Evolutionary conservation across 2,888 invertebrate genomes (phyloP), one percentile per base, ranked within the genome.

Genomic region (Molanna angustata): DNA sequence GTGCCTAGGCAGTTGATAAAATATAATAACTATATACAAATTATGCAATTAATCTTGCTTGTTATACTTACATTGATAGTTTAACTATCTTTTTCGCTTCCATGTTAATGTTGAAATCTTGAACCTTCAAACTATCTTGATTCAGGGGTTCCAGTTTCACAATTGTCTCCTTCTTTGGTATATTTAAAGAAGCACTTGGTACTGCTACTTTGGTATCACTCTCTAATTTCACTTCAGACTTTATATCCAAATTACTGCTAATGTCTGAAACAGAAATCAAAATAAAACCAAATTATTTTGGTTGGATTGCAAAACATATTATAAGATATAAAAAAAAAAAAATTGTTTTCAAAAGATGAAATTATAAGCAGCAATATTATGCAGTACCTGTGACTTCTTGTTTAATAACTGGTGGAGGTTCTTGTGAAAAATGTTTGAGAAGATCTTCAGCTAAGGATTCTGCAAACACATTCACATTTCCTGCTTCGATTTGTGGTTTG

Each of bases 361-460:
- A 4, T 4, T 4, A 9, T n/a, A n/a, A n/a, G n/a, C n/a, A n/a
- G n/a, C n/a, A n/a, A n/a, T n/a, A n/a, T n/a, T n/a, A n/a, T n/a
- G n/a, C n/a, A 14, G 18, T 50, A 50, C 50, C 50, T 43, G 42
- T 56, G 35, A 48, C 44, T 53, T 56, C 58, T 46, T 50, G 53
- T 31, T 54, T 54, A 3, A 52, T 42, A 43, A 80, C 80, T 1
- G 85, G 75, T 58, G 83, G 84, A n/a, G n/a, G n/a, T 11, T 87
- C 82, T 16, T 87, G 86, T 9, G 86, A 85, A 65, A 94, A 89
- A 64, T 92, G 88, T 69, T 92, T 90, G 49, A 94, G 74, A 53
- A 94, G 74, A 71, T 94, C 92, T 69, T 94, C 94, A 37, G 93
- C 90, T 58, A 93, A 76, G 32, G 89, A 86, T 54, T 90, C 87